Percentiles rank a stretch among this genome's conserved stretches.
phyloP scores from a whole-genome alignment of 2,113 vertebrate species.

The Fregata magnificens region DNA sequence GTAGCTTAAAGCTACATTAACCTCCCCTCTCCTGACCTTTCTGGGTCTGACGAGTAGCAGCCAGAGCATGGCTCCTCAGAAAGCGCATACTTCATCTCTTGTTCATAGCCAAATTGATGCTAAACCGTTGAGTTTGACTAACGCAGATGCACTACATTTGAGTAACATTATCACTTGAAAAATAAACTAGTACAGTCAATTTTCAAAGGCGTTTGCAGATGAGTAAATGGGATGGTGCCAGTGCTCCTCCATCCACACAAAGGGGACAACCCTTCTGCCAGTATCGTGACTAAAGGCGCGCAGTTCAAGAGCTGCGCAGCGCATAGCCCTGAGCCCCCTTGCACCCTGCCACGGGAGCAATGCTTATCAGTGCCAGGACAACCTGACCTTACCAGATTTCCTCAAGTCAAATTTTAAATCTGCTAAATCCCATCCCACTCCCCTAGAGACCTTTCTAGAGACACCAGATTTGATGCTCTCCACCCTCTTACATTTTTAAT shows the following conservation, averaged over 20 bases:
- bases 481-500: neutral
- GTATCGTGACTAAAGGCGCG: neutral
- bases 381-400: neutral
- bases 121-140: neutral
- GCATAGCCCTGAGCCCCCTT: no score
- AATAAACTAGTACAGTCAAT: neutral
- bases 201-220: neutral
- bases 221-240: neutral
- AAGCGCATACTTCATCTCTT: neutral
- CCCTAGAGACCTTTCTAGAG: neutral
- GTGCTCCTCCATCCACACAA: neutral
- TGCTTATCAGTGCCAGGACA: neutral
- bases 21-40: neutral
- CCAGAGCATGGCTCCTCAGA: neutral
- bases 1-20: neutral
- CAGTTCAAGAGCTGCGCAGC: neutral
- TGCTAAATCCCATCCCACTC: neutral
- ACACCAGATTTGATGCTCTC: neutral
- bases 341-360: neutral
- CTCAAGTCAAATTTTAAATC: neutral
- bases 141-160: neutral
- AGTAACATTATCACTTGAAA: neutral
- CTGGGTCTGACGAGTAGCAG: neutral
- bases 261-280: neutral
- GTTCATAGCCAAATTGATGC: neutral